Percentiles rank a stretch among this genome's conserved stretches.
phyloP scores from a whole-genome alignment of 2,797 vertebrate species.

The Leontocebus nigricollis region DNA sequence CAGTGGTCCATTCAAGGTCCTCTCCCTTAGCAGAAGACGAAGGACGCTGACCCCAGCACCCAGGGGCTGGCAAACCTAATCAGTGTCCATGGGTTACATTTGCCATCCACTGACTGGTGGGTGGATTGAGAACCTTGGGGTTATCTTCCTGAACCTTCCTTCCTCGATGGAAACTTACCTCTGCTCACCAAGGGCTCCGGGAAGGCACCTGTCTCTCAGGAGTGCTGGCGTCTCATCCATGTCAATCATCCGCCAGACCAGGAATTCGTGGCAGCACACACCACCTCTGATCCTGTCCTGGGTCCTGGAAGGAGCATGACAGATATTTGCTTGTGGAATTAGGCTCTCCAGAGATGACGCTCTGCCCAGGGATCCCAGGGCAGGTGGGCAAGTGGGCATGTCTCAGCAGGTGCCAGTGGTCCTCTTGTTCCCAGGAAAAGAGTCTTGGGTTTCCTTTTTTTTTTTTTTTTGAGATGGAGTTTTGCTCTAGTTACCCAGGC shows the following conservation, averaged over 20 bases:
- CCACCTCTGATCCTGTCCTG: background rate
- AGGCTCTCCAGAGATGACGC: background rate
- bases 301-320: background rate
- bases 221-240: fast-evolving
- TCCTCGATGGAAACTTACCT: fast-evolving
- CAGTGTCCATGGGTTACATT: fast-evolving
- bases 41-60: background rate
- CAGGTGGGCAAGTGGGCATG: background rate
- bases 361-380: background rate
- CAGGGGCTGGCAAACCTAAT: background rate
- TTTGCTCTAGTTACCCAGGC: too few relatives aligned
- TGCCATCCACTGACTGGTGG: background rate
- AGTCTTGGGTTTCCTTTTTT: background rate
- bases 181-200: background rate
- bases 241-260: fast-evolving
- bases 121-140: background rate
- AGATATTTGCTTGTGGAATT: background rate
- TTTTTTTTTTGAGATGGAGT: too few relatives aligned
- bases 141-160: background rate
- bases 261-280: fast-evolving
- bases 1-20: background rate
- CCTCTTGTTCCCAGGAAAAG: fast-evolving
- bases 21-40: background rate
- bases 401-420: background rate
- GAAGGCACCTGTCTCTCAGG: fast-evolving